phyloP scores from a whole-genome alignment of 1,140 invertebrate species.

The Drosophila simulans region DNA sequence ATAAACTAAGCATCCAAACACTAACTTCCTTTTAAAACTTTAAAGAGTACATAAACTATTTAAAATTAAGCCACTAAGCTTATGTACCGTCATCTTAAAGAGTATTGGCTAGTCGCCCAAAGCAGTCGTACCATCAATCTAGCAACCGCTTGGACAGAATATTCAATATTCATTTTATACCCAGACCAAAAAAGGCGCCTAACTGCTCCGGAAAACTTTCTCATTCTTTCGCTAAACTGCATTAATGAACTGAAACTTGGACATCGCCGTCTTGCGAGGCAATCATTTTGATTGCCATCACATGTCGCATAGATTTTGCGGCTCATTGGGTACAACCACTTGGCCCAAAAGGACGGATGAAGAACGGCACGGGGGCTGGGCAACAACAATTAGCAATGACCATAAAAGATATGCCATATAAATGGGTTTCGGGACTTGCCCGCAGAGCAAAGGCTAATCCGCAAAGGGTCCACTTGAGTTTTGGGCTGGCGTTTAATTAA shows the following conservation, averaged over 20 bases:
- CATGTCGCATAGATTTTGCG: slow-evolving; percentile 78
- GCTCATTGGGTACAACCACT: slow-evolving; percentile 61
- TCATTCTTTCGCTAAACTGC: slow-evolving; percentile 68
- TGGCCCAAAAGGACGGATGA: slow-evolving; percentile 16
- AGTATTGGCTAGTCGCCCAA: background rate
- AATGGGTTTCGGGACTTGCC: slow-evolving; percentile 34
- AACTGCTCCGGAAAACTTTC: slow-evolving; percentile 43
- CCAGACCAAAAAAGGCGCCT: slow-evolving; percentile 2
- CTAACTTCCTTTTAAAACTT: no score
- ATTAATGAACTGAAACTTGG: slow-evolving; percentile 62
- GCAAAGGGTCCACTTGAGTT: slow-evolving; percentile 68
- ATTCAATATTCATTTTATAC: slow-evolving; percentile 33
- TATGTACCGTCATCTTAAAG: background rate
- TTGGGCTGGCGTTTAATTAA: slow-evolving; percentile 71
- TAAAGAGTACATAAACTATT: background rate
- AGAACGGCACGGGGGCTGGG: background rate
- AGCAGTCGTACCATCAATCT: background rate
- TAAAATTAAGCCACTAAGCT: background rate
- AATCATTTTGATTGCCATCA: slow-evolving; percentile 78
- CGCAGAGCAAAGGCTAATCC: slow-evolving; percentile 59
- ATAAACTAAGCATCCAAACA: background rate
- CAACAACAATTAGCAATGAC: slow-evolving; percentile 68
- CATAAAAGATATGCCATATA: slow-evolving; percentile 69
- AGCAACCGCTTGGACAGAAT: background rate
- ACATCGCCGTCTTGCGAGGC: slow-evolving; percentile 20